These are phyloP conservation scores for Apamea epomidion DNA, from an alignment of 2,888 invertebrate genomes.

Conservation along the genomic window DNA sequence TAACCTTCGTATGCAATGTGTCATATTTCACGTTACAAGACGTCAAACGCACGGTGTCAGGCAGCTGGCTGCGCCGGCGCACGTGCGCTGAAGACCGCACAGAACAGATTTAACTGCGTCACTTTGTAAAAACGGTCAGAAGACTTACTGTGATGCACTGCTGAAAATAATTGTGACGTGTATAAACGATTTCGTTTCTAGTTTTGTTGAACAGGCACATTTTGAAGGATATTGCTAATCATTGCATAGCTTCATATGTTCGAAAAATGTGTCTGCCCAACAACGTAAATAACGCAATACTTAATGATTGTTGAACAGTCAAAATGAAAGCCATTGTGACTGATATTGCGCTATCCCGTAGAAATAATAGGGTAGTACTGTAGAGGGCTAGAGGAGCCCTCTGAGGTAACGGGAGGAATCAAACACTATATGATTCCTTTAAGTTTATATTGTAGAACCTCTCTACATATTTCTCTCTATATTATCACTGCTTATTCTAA, in stretches of 20 bases:
- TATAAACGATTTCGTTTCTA: not conserved
- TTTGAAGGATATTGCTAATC: too few species aligned
- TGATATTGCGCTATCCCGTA: too few species aligned
- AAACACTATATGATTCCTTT: too few species aligned
- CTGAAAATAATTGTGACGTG: not conserved
- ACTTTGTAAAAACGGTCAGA: slow-evolving; percentile 15
- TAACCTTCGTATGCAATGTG: slow-evolving; percentile 42
- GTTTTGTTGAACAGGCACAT: too few species aligned
- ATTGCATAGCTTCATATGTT: not conserved
- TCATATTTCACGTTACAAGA: slow-evolving; percentile 57
- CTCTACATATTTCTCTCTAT: too few species aligned
- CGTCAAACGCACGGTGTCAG: slow-evolving; percentile 34
- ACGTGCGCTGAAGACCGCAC: slow-evolving; percentile 62
- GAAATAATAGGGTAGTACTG: not conserved
- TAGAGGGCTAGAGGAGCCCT: too few species aligned
- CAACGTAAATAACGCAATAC: not conserved
- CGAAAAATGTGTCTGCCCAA: not conserved
- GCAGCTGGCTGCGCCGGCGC: slow-evolving; percentile 58
- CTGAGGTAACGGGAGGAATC: too few species aligned
- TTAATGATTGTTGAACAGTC: not conserved
- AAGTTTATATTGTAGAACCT: too few species aligned
- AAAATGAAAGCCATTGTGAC: not conserved
- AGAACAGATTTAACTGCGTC: slow-evolving; percentile 43
- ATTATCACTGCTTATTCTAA: too few species aligned
- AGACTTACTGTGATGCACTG: not conserved